Percentiles rank a stretch among this genome's conserved stretches.
Evolutionary conservation across 1,140 invertebrate genomes (phyloP).

Genomic region (Drosophila sp.): DNA sequence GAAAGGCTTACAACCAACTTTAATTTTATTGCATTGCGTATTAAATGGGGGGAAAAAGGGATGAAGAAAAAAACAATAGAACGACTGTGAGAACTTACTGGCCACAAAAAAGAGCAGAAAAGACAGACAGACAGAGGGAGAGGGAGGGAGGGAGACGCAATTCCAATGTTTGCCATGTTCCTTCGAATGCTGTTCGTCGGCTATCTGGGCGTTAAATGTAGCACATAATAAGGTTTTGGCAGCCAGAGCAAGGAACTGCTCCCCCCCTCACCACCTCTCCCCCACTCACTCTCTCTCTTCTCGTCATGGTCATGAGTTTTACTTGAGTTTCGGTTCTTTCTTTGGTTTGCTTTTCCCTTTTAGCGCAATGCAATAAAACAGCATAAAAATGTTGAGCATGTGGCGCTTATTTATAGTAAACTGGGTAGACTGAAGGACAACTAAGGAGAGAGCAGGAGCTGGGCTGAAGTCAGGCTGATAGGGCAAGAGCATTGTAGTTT

Average conservation of each 20-base stretch:
- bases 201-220: slow-evolving; percentile 76
- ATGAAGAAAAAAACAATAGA: slow-evolving; percentile 26
- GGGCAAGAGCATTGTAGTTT: slow-evolving; percentile 1
- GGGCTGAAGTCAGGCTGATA: background rate
- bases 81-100: slow-evolving; percentile 22
- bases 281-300: slow-evolving; percentile 28
- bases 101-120: background rate
- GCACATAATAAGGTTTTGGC: slow-evolving; percentile 75
- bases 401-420: slow-evolving; percentile 72
- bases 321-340: slow-evolving; percentile 24
- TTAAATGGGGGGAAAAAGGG: slow-evolving; percentile 32
- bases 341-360: slow-evolving; percentile 54
- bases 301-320: slow-evolving; percentile 33
- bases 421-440: slow-evolving; percentile 26
- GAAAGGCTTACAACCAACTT: slow-evolving; percentile 69
- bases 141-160: slow-evolving; percentile 17
- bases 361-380: slow-evolving; percentile 77
- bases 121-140: slow-evolving; percentile 25
- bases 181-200: slow-evolving; percentile 43
- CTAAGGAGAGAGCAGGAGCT: background rate
- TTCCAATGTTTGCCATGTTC: slow-evolving; percentile 26
- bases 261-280: background rate
- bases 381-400: slow-evolving; percentile 79
- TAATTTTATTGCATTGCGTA: slow-evolving; percentile 69
- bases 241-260: slow-evolving; percentile 20